Evolutionary conservation across 2,888 invertebrate species (phyloP).

Genomic region (Lithophane leautieri): DNA sequence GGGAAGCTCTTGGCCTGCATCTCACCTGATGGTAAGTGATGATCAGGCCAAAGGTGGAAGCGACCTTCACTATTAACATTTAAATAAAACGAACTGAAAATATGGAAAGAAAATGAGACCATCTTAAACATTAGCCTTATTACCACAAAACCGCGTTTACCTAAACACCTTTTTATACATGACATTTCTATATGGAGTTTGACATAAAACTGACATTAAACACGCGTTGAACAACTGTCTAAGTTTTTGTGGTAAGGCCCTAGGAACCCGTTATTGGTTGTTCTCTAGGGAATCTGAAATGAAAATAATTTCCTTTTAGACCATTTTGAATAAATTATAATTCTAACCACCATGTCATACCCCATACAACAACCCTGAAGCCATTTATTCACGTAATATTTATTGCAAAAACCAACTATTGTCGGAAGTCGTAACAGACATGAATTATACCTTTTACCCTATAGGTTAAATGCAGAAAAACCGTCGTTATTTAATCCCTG

Average conservation of each 20-base stretch:
- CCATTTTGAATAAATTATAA: conserved; percentile 2
- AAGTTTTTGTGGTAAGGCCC: no score
- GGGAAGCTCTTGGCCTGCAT: no score
- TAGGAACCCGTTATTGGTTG: background rate
- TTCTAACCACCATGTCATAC: background rate
- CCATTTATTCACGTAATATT: conserved; percentile 9
- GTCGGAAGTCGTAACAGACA: background rate
- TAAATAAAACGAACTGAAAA: background rate
- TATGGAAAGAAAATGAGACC: background rate
- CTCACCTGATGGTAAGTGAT: no score
- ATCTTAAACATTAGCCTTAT: background rate
- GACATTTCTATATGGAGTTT: no score
- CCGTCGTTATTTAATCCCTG: conserved; percentile 28
- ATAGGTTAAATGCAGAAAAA: conserved; percentile 48
- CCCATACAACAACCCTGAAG: background rate
- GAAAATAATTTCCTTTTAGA: background rate
- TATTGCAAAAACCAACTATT: conserved; percentile 6
- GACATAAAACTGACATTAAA: no score
- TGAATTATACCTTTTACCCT: conserved; percentile 33
- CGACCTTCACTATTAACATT: no score
- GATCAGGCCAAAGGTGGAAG: no score
- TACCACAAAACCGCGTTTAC: no score
- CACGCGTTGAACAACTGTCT: no score
- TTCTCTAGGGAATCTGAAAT: background rate
- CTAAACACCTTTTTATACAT: no score